These are phyloP conservation scores for Oreochromis tanganicae DNA, from an alignment of 2,113 vertebrate species.

Conservation along the genomic window DNA sequence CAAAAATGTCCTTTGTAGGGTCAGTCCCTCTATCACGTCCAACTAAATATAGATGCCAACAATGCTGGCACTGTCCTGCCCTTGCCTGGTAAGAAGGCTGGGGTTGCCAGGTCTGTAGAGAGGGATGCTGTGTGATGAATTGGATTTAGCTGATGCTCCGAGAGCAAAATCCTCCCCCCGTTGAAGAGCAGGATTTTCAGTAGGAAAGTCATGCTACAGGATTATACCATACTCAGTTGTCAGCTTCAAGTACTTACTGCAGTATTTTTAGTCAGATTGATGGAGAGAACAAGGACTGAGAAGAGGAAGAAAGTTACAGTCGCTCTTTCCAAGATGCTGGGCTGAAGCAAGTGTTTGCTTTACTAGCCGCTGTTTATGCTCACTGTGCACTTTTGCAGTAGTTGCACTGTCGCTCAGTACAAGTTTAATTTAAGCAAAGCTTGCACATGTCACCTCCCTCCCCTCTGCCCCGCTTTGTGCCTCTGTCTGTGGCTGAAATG, in stretches of 20 bases:
- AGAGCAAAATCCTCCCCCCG: conserved; percentile 26
- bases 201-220: conserved; percentile 54
- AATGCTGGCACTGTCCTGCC: conserved; percentile 32
- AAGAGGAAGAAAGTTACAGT: conserved; percentile 21
- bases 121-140: conserved; percentile 59
- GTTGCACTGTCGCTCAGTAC: background rate
- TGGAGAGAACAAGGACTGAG: conserved; percentile 21
- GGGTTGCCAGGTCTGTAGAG: conserved; percentile 60
- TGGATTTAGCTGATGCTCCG: conserved; percentile 49
- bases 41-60: conserved; percentile 58
- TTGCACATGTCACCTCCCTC: background rate
- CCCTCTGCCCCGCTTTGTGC: background rate
- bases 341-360: conserved; percentile 15
- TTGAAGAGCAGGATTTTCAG: conserved; percentile 53
- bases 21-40: conserved; percentile 29
- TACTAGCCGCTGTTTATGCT: conserved; percentile 15
- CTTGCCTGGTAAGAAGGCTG: conserved; percentile 29
- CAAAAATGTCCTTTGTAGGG: conserved; percentile 31
- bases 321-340: background rate
- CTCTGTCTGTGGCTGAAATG: background rate
- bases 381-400: conserved; percentile 38
- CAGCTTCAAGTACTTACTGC: conserved; percentile 49
- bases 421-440: conserved; percentile 23
- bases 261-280: conserved; percentile 55
- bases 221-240: conserved; percentile 58